Evolutionary conservation across 2,113 vertebrate species (phyloP).

Genomic region (Xiphophorus maculatus): DNA sequence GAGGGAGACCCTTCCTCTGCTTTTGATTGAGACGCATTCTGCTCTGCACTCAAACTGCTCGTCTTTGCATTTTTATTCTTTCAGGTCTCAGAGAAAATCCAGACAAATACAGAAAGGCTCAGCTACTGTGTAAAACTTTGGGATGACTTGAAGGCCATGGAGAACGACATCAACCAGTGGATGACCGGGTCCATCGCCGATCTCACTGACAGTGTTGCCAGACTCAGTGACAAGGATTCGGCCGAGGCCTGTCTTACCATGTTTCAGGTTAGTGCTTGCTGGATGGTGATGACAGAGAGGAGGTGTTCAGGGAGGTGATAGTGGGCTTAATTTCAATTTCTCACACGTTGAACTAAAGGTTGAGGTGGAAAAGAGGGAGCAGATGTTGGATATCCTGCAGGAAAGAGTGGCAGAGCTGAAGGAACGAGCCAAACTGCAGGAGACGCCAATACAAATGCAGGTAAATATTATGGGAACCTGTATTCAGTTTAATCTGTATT

Average conservation of each 20-base stretch:
- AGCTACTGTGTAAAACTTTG: conserved; percentile 83
- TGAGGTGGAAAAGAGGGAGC: conserved; percentile 86
- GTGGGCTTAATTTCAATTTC: conserved; percentile 15
- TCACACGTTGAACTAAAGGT: conserved; percentile 76
- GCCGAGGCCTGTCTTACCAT: conserved; percentile 81
- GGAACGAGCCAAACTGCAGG: conserved; percentile 82
- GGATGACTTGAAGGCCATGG: conserved; percentile 86
- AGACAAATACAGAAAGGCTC: conserved; percentile 86
- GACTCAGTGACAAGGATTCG: conserved; percentile 79
- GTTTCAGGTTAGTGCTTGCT: conserved; percentile 84
- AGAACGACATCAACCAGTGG: conserved; percentile 89
- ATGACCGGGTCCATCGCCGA: conserved; percentile 80
- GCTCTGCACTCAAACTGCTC: conserved; percentile 4
- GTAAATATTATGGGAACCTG: conserved; percentile 65
- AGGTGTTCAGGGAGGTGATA: conserved; percentile 6
- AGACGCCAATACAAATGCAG: conserved; percentile 90
- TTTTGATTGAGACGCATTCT: conserved; percentile 44
- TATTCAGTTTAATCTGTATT: background rate
- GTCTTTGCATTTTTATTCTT: background rate
- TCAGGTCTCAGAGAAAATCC: conserved; percentile 89
- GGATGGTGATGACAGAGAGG: background rate
- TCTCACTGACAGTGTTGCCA: conserved; percentile 81
- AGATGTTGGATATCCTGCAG: conserved; percentile 84
- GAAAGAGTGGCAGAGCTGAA: conserved; percentile 88
- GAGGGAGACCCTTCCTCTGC: conserved; percentile 12